These are phyloP conservation scores for Babylonia areolata DNA, from an alignment of 1,140 invertebrate species.

Conservation along the genomic window DNA sequence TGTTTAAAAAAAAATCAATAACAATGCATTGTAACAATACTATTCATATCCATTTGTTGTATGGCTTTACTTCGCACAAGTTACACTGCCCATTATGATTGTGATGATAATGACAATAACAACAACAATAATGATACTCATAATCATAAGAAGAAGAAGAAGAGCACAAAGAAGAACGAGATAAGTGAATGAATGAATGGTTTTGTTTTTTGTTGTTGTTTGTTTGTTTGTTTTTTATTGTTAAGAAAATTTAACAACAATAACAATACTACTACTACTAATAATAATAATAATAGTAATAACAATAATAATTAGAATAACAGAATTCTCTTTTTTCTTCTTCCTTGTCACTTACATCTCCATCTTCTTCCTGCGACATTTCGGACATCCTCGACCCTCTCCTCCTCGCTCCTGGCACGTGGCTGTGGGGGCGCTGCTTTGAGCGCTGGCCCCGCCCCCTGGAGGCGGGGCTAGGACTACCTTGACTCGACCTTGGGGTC, in stretches of 20 bases:
- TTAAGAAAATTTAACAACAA: too few species aligned
- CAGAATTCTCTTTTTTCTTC: too few species aligned
- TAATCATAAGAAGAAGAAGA: slow-evolving; percentile 16
- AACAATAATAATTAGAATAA: too few species aligned
- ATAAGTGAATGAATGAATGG: not conserved
- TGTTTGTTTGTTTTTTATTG: not conserved
- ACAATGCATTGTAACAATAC: too few species aligned
- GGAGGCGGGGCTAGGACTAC: slow-evolving; percentile 45
- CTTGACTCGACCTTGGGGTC: slow-evolving; percentile 51
- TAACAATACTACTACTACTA: too few species aligned
- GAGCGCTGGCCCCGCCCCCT: slow-evolving; percentile 45
- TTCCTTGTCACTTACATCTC: slow-evolving; percentile 52
- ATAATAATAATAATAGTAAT: too few species aligned
- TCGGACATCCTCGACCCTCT: slow-evolving; percentile 16
- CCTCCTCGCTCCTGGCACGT: not conserved
- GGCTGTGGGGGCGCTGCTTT: not conserved
- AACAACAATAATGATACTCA: too few species aligned
- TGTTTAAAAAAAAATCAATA: too few species aligned
- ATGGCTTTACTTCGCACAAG: too few species aligned
- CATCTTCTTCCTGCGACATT: slow-evolving; percentile 42
- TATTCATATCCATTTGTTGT: too few species aligned
- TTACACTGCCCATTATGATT: too few species aligned
- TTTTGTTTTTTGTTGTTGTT: not conserved
- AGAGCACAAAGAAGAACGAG: not conserved
- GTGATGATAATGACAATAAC: too few species aligned